Conservation (phyloP, 2,888 invertebrate genomes). For the Drosophila mercatorum region DNA sequence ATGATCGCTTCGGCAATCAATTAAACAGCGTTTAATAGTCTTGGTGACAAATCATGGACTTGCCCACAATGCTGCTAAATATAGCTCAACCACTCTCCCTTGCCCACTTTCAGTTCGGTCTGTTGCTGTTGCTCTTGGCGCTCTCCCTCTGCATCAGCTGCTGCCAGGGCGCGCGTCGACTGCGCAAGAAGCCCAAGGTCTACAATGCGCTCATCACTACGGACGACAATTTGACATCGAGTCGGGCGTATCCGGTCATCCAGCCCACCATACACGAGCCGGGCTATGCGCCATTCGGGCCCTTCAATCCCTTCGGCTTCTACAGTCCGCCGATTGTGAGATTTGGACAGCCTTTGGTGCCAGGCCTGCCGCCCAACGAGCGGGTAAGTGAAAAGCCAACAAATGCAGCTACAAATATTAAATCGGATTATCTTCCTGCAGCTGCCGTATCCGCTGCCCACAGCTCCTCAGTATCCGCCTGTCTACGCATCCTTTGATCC, state of each 20-base stretch:
- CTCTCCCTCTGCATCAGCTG: slow-evolving; percentile 42
- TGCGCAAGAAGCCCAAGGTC: slow-evolving; percentile 88
- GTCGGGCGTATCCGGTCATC: slow-evolving; percentile 90
- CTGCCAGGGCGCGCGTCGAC: slow-evolving; percentile 56
- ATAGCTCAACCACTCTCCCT: neutral
- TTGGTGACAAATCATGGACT: slow-evolving; percentile 55
- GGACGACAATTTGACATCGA: slow-evolving; percentile 90
- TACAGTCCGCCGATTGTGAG: slow-evolving; percentile 80
- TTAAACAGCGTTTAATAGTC: slow-evolving; percentile 61
- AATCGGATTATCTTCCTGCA: slow-evolving; percentile 30
- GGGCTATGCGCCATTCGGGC: slow-evolving; percentile 85
- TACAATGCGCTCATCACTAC: slow-evolving; percentile 93
- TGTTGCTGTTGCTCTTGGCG: slow-evolving; percentile 62
- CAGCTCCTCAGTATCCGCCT: slow-evolving; percentile 60
- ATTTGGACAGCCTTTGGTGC: slow-evolving; percentile 80
- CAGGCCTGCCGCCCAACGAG: slow-evolving; percentile 76
- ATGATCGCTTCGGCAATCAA: slow-evolving; percentile 68
- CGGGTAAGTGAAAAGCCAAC: slow-evolving; percentile 58
- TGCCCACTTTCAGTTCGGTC: slow-evolving; percentile 51
- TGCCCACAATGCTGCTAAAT: slow-evolving; percentile 4
- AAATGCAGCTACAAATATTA: neutral
- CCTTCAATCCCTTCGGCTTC: slow-evolving; percentile 80
- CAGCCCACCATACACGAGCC: slow-evolving; percentile 89
- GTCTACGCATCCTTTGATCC: slow-evolving; percentile 57
- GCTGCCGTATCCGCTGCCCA: slow-evolving; percentile 77